Evolutionary conservation across 1,140 invertebrate species (phyloP), one percentile per base, ranked within the genome.

Genomic region (Contarinia nasturtii): DNA sequence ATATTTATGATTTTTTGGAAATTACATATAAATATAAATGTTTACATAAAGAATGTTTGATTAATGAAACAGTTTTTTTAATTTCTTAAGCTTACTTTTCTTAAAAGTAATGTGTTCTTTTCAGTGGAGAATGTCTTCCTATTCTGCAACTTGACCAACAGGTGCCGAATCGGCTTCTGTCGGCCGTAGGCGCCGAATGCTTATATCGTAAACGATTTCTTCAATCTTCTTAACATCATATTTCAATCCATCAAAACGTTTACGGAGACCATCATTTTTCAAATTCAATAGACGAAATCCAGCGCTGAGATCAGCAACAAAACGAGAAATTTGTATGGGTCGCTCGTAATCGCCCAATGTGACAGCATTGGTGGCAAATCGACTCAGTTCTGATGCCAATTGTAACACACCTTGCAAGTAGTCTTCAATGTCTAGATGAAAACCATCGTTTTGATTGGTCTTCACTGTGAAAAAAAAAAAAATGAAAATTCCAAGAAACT

Each of bases 221-320:
- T 94, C 90, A 22, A 92, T 84, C 65, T 93, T 94, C 62, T 93
- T 93, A 2, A 93, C 77, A 56, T 92, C 86, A 57, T 94, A 94
- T 56, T 95, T 94, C 1, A 95, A 66, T 1, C 73, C 82, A 67
- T 95, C 91, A 60, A 86, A 94, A 46, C 82, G 71, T 60, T 91
- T 92, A 22, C 90, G 68, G 14, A 95, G 65, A 19, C 73, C 72
- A 59, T 94, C 89, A 66, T 94, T 95, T 62, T 94, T 94, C 17
- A 94, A 69, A 61, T 91, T 93, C 14, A 95, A 61, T 27, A 94
- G 66, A 46, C 75, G 74, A 62, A 93, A 94, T 10, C 89, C 89
- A 19, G 85, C 77, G 59, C 89, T 88, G 1, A 95, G 56, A 60
- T 92, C 81, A 50, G 78, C 77, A 1, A 94, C 75, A 57, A 94